Conservation (phyloP, 2,797 vertebrate species). For the Rhinella marina region DNA sequence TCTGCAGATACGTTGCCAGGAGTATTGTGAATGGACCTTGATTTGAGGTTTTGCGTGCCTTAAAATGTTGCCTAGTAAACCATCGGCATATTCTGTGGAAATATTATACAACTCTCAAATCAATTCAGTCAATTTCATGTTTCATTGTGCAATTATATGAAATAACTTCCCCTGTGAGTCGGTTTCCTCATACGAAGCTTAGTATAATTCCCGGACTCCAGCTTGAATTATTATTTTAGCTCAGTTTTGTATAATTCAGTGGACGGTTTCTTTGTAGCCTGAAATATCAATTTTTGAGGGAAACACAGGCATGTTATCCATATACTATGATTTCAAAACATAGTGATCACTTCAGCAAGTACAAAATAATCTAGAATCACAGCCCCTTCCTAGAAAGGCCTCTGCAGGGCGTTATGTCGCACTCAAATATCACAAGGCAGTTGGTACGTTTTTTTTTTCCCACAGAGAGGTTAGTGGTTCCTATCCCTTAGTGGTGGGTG, state of each 20-base stretch:
- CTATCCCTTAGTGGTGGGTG: too few species aligned
- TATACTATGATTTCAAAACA: too few species aligned
- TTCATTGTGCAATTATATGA: slow-evolving; percentile 7
- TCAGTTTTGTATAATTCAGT: neutral
- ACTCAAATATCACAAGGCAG: too few species aligned
- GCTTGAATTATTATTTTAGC: neutral
- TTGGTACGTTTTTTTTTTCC: too few species aligned
- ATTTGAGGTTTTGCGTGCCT: neutral
- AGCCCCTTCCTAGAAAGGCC: too few species aligned
- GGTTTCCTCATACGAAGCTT: neutral
- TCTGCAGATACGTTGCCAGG: neutral
- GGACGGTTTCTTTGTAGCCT: too few species aligned
- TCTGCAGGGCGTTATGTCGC: too few species aligned
- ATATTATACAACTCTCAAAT: neutral
- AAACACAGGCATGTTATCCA: neutral
- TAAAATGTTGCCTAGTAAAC: neutral
- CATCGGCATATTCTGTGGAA: neutral
- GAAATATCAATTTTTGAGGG: neutral
- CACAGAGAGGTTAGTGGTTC: too few species aligned
- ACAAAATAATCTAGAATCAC: too few species aligned
- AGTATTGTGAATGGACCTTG: neutral
- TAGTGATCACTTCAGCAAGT: too few species aligned
- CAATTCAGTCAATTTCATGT: slow-evolving; percentile 21
- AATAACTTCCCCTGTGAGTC: slow-evolving; percentile 9
- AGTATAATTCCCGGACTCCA: neutral